Percentiles rank a stretch among this genome's conserved stretches.
phyloP scores from a whole-genome alignment of 1,140 invertebrate genomes.

The Scaptomyza hsui region DNA sequence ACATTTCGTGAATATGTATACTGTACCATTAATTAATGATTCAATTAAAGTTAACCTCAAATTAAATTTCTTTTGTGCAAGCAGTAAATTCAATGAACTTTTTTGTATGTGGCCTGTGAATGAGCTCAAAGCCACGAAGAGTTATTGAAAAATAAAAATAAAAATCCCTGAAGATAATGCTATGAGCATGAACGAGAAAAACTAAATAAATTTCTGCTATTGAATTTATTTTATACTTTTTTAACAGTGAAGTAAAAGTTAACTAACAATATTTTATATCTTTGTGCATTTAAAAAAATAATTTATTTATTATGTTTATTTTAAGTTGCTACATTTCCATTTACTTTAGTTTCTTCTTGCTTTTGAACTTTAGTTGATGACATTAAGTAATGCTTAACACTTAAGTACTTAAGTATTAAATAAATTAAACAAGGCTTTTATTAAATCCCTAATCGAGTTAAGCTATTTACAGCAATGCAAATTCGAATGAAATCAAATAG shows the following conservation, averaged over 20 bases:
- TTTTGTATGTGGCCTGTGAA: background rate
- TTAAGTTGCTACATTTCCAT: no score
- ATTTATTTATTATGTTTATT: no score
- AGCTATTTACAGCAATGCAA: background rate
- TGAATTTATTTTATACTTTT: no score
- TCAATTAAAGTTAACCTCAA: background rate
- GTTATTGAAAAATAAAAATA: background rate
- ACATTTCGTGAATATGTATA: background rate
- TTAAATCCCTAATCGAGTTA: no score
- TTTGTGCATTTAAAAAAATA: no score
- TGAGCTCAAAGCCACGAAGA: background rate
- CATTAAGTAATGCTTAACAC: background rate
- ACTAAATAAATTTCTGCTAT: no score
- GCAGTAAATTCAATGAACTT: background rate
- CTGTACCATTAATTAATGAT: background rate
- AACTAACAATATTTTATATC: no score
- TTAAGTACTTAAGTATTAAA: no score
- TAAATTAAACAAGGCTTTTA: no score
- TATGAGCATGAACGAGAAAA: background rate
- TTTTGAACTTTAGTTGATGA: no score
- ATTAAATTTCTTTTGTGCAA: background rate
- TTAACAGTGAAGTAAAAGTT: no score
- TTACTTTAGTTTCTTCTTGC: no score
- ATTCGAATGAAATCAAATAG: conserved; percentile 6
- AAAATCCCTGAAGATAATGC: background rate